Conservation (phyloP, 2,113 vertebrate species). For the Todiramphus chloris region DNA sequence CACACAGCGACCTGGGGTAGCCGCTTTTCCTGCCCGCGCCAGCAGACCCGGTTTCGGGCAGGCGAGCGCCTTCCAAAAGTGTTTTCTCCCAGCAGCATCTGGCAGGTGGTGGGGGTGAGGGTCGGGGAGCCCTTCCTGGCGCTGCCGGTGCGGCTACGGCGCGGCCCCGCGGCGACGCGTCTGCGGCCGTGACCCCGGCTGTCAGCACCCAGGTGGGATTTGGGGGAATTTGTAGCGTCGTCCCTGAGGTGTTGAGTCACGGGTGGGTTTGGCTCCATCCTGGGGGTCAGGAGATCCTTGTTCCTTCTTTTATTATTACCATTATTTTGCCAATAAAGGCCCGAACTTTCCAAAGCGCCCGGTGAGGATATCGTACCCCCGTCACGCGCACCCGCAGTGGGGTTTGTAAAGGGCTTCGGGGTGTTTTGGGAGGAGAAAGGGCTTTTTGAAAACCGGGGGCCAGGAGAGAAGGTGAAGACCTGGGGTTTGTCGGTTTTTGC, state of each 20-base stretch:
- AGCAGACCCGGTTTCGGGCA: rapidly evolving
- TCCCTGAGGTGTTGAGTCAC: rapidly evolving
- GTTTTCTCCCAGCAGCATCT: neutral
- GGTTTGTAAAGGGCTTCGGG: neutral
- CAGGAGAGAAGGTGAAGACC: neutral
- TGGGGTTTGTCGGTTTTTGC: neutral
- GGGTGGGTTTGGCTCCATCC: neutral
- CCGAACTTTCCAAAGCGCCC: neutral
- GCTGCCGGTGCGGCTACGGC: neutral
- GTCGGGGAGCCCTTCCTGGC: neutral
- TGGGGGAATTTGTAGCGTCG: neutral
- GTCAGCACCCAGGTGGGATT: rapidly evolving
- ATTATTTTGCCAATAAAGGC: neutral
- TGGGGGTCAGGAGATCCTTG: neutral
- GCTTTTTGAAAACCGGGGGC: rapidly evolving
- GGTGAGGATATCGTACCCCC: rapidly evolving
- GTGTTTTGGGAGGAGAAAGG: neutral
- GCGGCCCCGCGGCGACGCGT: neutral
- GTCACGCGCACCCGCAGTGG: rapidly evolving
- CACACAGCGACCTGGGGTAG: neutral
- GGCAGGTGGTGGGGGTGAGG: neutral
- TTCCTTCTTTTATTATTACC: neutral
- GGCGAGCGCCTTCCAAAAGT: neutral
- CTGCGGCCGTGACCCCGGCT: rapidly evolving
- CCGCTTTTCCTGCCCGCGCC: neutral